These are phyloP conservation scores for Onychomys leucogaster DNA, from an alignment of 2,797 vertebrate species.

Conservation along the genomic window DNA sequence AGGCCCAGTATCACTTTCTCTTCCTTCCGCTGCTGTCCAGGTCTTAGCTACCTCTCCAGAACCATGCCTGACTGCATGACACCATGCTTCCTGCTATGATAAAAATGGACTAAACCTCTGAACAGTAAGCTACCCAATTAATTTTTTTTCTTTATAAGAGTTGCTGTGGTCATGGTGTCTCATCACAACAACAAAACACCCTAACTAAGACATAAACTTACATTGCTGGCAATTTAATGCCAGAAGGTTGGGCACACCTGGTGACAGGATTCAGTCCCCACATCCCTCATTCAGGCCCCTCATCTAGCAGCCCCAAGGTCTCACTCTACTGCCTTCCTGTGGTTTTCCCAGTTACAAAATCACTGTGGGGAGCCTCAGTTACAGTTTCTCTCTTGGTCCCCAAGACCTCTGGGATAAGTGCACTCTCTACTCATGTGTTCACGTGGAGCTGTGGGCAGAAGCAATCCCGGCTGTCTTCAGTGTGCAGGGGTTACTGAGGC, in stretches of 20 bases:
- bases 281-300: not conserved
- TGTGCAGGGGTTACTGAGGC: not conserved
- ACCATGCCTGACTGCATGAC: not conserved
- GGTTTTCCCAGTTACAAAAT: not conserved
- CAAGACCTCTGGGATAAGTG: not conserved
- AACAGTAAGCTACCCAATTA: not conserved
- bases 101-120: not conserved
- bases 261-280: not conserved
- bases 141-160: not conserved
- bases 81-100: not conserved
- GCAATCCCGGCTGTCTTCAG: not conserved
- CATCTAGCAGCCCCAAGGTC: not conserved
- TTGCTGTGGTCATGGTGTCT: not conserved
- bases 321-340: not conserved
- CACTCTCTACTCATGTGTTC: not conserved
- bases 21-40: not conserved
- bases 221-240: not conserved
- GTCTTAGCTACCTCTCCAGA: not conserved
- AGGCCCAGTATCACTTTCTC: not conserved
- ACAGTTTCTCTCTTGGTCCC: not conserved
- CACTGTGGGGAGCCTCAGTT: not conserved
- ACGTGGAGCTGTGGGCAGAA: accelerated
- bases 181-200: not conserved
- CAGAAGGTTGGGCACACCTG: not conserved
- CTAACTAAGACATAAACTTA: not conserved